Percentiles rank a stretch among this genome's conserved stretches.
Evolutionary conservation across 1,140 invertebrate species (phyloP).

Genomic region (Phocides pigmalion): DNA sequence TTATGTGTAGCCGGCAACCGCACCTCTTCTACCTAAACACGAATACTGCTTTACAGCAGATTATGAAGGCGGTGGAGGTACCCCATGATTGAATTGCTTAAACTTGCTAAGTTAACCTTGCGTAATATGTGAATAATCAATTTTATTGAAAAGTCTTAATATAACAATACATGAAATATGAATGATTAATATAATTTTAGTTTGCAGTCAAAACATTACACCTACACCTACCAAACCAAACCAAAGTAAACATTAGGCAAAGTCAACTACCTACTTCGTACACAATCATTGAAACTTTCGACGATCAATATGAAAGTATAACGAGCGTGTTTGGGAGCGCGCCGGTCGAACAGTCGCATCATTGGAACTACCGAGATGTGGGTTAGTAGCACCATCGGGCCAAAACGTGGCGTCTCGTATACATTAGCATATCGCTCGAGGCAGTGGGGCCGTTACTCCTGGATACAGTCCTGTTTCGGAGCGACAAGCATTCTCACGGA

Average conservation of each 20-base stretch:
- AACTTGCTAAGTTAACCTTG: no score
- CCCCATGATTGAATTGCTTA: no score
- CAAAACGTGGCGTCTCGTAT: constrained; percentile 43
- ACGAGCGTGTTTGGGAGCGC: constrained; percentile 72
- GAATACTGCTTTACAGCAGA: no score
- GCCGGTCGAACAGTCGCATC: constrained; percentile 71
- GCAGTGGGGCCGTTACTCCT: constrained; percentile 66
- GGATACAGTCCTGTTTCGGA: constrained; percentile 52
- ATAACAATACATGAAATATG: background rate
- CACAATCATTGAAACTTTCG: constrained; percentile 67
- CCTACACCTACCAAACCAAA: background rate
- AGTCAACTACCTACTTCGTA: constrained; percentile 50
- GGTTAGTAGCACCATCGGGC: constrained; percentile 71
- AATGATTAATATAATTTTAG: constrained; percentile 10
- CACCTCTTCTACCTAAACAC: no score
- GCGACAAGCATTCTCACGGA: constrained; percentile 58
- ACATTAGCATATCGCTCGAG: constrained; percentile 71
- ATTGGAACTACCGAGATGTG: constrained; percentile 65
- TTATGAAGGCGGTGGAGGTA: no score
- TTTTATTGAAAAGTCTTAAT: background rate
- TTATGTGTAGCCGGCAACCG: no score
- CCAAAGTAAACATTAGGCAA: constrained; percentile 13
- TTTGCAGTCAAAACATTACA: constrained; percentile 22
- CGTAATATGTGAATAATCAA: no score
- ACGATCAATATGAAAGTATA: constrained; percentile 78